phyloP scores from a whole-genome alignment of 1,140 invertebrate genomes.

The Eumeta japonica region DNA sequence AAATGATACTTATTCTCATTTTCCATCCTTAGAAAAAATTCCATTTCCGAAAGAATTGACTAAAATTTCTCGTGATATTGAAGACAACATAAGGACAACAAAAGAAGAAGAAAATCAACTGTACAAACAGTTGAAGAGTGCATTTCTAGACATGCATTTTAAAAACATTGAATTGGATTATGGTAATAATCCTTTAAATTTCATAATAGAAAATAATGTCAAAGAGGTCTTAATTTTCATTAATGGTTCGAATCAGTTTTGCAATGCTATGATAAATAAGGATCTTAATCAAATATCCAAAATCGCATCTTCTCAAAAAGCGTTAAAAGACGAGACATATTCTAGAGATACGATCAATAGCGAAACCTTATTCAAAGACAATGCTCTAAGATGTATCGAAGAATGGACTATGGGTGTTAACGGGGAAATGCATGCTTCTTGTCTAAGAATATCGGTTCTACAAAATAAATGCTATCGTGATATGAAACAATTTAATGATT shows the following conservation, averaged over 20 bases:
- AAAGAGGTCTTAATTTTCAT: conserved; percentile 41
- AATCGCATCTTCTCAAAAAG: conserved; percentile 22
- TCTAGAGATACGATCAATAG: conserved; percentile 26
- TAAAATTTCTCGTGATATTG: conserved; percentile 33
- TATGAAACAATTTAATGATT: conserved; percentile 45
- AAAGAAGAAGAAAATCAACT: conserved; percentile 41
- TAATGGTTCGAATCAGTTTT: conserved; percentile 40
- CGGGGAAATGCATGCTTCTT: conserved; percentile 54
- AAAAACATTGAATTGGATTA: conserved; percentile 44
- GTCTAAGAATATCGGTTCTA: conserved; percentile 43
- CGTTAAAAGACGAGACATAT: conserved; percentile 25
- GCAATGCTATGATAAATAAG: conserved; percentile 29
- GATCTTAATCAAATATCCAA: conserved; percentile 42
- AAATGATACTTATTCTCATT: conserved; percentile 57
- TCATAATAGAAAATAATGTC: conserved; percentile 41
- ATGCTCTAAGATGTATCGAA: conserved; percentile 43
- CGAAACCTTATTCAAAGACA: conserved; percentile 35
- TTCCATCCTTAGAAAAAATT: conserved; percentile 34
- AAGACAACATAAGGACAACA: conserved; percentile 29
- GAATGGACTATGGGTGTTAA: conserved; percentile 59
- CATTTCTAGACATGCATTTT: conserved; percentile 33
- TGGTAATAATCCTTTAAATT: conserved; percentile 43
- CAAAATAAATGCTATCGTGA: conserved; percentile 39
- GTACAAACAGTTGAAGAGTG: conserved; percentile 28
- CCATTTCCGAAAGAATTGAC: conserved; percentile 38